These are phyloP conservation scores for Ephestia elutella DNA, from an alignment of 1,140 invertebrate genomes.

Conservation along the genomic window DNA sequence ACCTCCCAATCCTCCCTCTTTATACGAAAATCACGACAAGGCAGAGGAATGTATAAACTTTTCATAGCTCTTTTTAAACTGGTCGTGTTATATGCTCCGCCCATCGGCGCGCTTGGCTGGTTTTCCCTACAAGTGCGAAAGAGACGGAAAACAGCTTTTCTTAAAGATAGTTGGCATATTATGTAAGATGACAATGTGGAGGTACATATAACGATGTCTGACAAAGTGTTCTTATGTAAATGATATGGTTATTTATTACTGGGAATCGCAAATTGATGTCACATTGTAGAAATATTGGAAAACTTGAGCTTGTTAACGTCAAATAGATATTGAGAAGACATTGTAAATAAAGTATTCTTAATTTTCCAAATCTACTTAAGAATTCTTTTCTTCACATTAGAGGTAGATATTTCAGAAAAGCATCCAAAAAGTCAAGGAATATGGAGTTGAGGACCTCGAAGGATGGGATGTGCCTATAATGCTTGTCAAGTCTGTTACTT, in stretches of 20 bases:
- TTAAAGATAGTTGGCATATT: slow-evolving; percentile 67
- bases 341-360: slow-evolving; percentile 4
- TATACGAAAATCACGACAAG: slow-evolving; percentile 27
- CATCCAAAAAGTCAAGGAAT: too few species aligned
- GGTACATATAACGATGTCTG: slow-evolving; percentile 44
- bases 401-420: too few species aligned
- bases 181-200: slow-evolving; percentile 48
- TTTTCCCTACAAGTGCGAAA: slow-evolving; percentile 56
- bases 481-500: too few species aligned
- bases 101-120: slow-evolving; percentile 58
- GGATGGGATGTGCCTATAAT: too few species aligned
- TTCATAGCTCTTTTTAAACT: slow-evolving; percentile 40
- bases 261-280: slow-evolving; percentile 51
- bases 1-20: slow-evolving; percentile 28
- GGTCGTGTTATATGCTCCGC: slow-evolving; percentile 49
- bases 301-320: slow-evolving; percentile 34
- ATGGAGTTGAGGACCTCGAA: too few species aligned
- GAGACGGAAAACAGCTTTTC: slow-evolving; percentile 51
- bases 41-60: slow-evolving; percentile 37
- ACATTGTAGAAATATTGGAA: slow-evolving; percentile 42
- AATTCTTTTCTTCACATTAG: too few species aligned
- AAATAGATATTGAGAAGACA: neutral
- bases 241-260: slow-evolving; percentile 60
- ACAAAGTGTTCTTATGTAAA: slow-evolving; percentile 66
- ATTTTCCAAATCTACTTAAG: neutral